A percentile compares a stretch with the other conserved stretches of the same genome.
Conservation (phyloP, 2,797 vertebrate species). For the Hydrophis major region DNA sequence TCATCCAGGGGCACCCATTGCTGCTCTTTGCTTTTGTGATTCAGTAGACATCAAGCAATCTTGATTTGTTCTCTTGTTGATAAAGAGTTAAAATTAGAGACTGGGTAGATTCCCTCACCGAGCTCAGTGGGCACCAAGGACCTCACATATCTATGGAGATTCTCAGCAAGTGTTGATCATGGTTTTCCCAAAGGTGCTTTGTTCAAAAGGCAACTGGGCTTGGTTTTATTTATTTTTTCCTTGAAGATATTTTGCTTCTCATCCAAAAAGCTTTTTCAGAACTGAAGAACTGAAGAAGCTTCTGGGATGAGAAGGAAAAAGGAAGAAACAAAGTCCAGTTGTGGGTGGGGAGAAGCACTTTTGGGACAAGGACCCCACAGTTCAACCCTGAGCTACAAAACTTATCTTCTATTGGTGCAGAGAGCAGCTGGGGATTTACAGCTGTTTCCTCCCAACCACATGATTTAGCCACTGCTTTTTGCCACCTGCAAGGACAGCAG, state of each 20-base stretch:
- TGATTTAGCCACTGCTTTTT: not conserved
- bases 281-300: no score
- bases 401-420: not conserved
- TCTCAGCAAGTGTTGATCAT: not conserved
- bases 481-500: not conserved
- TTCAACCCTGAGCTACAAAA: not conserved
- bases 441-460: slow-evolving; percentile 12
- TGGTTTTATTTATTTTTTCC: not conserved
- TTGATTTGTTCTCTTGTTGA: not conserved
- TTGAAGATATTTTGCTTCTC: not conserved
- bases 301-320: not conserved
- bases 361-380: not conserved
- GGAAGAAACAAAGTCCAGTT: no score
- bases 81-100: not conserved
- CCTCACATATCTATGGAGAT: not conserved
- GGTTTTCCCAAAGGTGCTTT: not conserved
- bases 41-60: not conserved
- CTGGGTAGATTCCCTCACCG: not conserved
- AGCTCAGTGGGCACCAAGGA: not conserved
- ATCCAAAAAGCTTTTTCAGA: not conserved
- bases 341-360: no score
- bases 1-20: not conserved
- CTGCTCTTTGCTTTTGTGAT: not conserved
- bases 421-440: not conserved
- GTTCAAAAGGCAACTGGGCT: not conserved